A percentile compares a stretch with the other conserved stretches of the same genome.
phyloP scores from a whole-genome alignment of 2,888 invertebrate genomes.

The Sclerodermus sp. region DNA sequence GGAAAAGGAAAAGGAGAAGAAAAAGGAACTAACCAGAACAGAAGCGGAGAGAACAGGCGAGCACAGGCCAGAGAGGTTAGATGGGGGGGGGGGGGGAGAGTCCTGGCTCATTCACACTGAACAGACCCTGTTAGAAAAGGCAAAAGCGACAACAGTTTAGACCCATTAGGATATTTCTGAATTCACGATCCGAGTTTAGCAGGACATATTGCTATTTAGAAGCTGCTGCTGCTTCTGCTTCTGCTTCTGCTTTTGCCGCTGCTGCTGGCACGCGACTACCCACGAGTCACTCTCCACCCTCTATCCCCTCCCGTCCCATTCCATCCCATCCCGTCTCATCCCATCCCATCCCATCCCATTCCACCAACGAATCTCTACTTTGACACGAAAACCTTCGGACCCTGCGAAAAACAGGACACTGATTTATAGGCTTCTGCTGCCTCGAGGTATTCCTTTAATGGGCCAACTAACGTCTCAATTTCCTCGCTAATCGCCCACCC shows the following conservation, averaged over 20 bases:
- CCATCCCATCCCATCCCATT: conserved; percentile 14
- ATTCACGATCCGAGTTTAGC: conserved; percentile 31
- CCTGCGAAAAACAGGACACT: conserved; percentile 25
- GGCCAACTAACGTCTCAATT: conserved; percentile 32
- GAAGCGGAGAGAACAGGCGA: no score
- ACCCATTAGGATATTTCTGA: conserved; percentile 52
- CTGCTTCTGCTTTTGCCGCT: no score
- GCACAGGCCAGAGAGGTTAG: conserved; percentile 7
- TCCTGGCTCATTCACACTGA: conserved; percentile 21
- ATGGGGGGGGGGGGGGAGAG: conserved; percentile 2
- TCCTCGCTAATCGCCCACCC: conserved; percentile 18
- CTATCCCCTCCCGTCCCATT: conserved; percentile 5
- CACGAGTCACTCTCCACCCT: no score
- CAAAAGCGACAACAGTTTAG: conserved; percentile 49
- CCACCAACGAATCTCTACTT: background rate
- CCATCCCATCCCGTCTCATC: conserved; percentile 15
- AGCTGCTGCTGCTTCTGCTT: no score
- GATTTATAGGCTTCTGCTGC: conserved; percentile 28
- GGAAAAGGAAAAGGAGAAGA: conserved; percentile 12
- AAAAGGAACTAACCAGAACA: background rate
- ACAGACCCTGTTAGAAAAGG: conserved; percentile 30
- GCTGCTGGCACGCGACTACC: conserved; percentile 45
- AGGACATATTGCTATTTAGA: conserved; percentile 25
- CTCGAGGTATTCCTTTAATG: conserved; percentile 22
- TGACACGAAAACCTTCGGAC: conserved; percentile 29